phyloP scores from a whole-genome alignment of 1,140 invertebrate genomes.

The Tetranychus cinnabarinus region DNA sequence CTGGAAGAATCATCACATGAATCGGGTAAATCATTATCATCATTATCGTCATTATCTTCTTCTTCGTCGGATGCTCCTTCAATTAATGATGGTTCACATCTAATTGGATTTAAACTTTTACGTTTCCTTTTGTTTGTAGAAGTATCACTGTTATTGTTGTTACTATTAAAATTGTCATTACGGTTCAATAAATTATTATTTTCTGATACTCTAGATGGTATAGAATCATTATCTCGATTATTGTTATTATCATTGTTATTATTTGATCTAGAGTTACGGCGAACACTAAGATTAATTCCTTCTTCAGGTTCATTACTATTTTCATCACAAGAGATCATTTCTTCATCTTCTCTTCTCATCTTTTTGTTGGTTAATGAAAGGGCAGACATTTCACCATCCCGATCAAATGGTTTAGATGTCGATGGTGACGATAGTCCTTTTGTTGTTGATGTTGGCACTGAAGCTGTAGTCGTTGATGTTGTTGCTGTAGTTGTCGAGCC shows the following conservation, averaged over 20 bases:
- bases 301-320: not conserved
- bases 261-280: not conserved
- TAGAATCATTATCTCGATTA: not conserved
- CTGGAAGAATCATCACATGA: slow-evolving; percentile 13
- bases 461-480: not conserved
- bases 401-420: not conserved
- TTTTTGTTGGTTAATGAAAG: not conserved
- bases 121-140: slow-evolving; percentile 35
- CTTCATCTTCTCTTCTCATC: not conserved
- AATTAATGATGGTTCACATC: slow-evolving; percentile 31
- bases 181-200: slow-evolving; percentile 18
- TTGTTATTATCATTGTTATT: not conserved
- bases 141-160: slow-evolving; percentile 31
- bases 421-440: slow-evolving; percentile 1
- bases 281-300: not conserved
- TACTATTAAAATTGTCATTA: slow-evolving; percentile 27
- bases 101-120: slow-evolving; percentile 72
- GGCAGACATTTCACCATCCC: not conserved
- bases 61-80: slow-evolving; percentile 22
- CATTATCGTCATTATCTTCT: slow-evolving; percentile 1
- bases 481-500: no score
- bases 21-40: not conserved
- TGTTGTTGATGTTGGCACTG: not conserved
- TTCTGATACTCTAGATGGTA: not conserved
- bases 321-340: not conserved